Conservation (phyloP, 92 coral and sea anemone species). For the Epizoanthus rinbou region DNA sequence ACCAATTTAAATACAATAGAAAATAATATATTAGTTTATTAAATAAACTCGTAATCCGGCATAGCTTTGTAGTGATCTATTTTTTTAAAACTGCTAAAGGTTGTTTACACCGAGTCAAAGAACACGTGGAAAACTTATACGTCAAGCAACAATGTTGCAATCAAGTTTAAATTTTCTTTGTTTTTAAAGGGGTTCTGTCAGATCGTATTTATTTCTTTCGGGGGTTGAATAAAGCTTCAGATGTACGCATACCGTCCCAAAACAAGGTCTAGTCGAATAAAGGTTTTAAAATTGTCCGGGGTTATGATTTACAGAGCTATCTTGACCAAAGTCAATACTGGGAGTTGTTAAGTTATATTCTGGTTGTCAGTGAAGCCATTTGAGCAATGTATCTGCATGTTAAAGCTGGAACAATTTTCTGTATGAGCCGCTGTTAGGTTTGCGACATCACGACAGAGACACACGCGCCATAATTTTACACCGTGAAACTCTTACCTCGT, state of each 20-base stretch:
- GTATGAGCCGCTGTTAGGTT: not conserved
- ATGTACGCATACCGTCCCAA: too few species aligned
- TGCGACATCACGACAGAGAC: not conserved
- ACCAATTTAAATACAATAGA: too few species aligned
- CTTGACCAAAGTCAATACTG: not conserved
- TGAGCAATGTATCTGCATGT: not conserved
- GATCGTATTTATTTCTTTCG: too few species aligned
- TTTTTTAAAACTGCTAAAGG: too few species aligned
- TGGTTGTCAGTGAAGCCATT: constrained; percentile 2
- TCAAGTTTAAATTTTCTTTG: not conserved
- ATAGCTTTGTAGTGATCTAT: too few species aligned
- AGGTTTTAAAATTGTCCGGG: too few species aligned
- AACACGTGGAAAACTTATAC: not conserved
- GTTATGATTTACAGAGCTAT: too few species aligned
- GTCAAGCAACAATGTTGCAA: not conserved
- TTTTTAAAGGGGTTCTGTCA: not conserved
- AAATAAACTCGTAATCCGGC: too few species aligned
- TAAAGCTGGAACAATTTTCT: not conserved
- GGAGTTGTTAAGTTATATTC: not conserved
- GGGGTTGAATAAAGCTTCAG: too few species aligned
- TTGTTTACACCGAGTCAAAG: too few species aligned
- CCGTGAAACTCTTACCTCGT: constrained; percentile 20
- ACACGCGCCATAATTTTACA: not conserved
- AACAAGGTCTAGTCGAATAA: too few species aligned
- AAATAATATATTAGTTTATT: too few species aligned